Evolutionary conservation across 2,113 vertebrate species (phyloP), one percentile per base, ranked within the genome.

Genomic region (Recurvirostra avosetta): DNA sequence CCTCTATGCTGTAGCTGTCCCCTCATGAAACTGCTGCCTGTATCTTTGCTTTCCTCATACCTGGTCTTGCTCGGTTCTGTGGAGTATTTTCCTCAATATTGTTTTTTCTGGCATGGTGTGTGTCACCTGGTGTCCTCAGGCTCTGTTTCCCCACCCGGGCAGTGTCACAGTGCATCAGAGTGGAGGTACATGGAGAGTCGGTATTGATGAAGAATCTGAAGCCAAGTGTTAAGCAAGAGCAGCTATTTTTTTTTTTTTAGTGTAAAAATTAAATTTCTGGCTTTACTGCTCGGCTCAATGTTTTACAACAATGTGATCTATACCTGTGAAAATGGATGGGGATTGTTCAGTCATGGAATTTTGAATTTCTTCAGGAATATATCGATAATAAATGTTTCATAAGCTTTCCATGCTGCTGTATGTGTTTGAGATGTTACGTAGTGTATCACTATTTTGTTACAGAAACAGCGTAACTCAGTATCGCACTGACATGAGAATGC

Each of bases 401-500:
- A 7, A 49, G 16, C 26, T 86, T 41, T 61, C 67, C 10, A 2
- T 8, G 50, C 29, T 55, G 40, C 52, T 70, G 25, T 25, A 4
- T 2, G 9, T 12, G 45, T 50, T 78, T 49, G 41, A 52, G 78
- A 30, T 29, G 26, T 85, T 38, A 3, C 1, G 12, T 11, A 3
- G 25, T 0, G 0, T 8, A 15, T 41, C 5, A 47, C 53, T 27
- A 21, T 5, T 34, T 45, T 18, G 17, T 30, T 40, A 15, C 2
- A 47, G 79, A 18, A 15, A 10, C 15, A 2, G 8, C 2, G 5
- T 40, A 41, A 30, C 21, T 21, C 9, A 13, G 9, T 22, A 3
- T 15, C 0, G 0, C 49, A 34, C 20, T 47, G 34, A 21, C 0
- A 0, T 4, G 21, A 34, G 36, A 63, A n/a, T 17, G 19, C 17